phyloP scores from a whole-genome alignment of 2,113 vertebrate genomes.

The Oncorhynchus masou region DNA sequence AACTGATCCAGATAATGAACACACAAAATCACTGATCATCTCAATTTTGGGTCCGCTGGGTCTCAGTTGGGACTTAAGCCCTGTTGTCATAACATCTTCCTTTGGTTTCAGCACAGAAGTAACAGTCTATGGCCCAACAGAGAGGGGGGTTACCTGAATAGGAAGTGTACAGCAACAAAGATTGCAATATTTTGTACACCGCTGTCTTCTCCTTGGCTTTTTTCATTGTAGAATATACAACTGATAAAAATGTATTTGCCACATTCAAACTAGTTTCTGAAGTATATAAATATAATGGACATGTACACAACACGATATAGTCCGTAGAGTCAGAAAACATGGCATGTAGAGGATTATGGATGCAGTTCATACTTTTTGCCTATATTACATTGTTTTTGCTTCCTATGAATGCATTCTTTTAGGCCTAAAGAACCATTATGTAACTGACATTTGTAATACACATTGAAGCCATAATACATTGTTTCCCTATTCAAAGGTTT shows the following conservation, averaged over 20 bases:
- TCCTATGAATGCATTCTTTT: neutral
- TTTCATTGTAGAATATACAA: conserved; percentile 7
- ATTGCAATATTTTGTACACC: conserved; percentile 21
- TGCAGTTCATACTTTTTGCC: neutral
- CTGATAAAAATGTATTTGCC: conserved; percentile 16
- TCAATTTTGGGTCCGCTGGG: too few relatives aligned
- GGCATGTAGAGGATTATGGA: neutral
- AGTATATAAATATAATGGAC: neutral
- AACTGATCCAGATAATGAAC: too few relatives aligned
- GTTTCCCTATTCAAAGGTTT: too few relatives aligned
- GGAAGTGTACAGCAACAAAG: neutral
- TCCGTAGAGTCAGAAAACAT: neutral
- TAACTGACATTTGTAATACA: too few relatives aligned
- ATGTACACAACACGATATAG: neutral
- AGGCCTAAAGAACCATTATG: neutral
- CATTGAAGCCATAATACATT: too few relatives aligned
- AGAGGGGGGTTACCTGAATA: conserved; percentile 10
- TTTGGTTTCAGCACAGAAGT: conserved; percentile 59
- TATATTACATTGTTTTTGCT: neutral
- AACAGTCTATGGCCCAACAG: conserved; percentile 60
- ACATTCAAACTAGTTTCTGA: neutral
- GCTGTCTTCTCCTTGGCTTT: conserved; percentile 54
- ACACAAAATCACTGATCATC: too few relatives aligned
- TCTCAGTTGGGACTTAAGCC: too few relatives aligned
- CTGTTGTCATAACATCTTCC: conserved; percentile 8